Percentiles rank a stretch among this genome's conserved stretches.
phyloP scores from a whole-genome alignment of 2,888 invertebrate genomes.

The Ctenicera cuprea region DNA sequence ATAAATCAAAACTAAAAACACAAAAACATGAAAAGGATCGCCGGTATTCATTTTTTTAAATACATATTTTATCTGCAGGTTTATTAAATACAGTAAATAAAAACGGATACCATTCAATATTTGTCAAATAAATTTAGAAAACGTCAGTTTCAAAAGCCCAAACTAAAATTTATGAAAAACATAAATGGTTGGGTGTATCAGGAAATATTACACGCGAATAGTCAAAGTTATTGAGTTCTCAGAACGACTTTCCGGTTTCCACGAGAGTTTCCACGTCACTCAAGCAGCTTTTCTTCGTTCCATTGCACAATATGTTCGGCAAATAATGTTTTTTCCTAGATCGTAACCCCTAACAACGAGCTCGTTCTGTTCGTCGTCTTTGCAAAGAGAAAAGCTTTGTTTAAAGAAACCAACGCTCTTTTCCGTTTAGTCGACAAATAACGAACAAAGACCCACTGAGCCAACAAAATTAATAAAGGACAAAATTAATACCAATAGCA shows the following conservation, averaged over 20 bases:
- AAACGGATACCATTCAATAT: too few relatives aligned
- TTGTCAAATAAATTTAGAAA: too few relatives aligned
- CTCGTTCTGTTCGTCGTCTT: neutral
- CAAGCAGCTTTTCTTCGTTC: conserved; percentile 26
- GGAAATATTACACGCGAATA: conserved; percentile 15
- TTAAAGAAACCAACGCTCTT: neutral
- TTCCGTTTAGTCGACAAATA: conserved; percentile 4
- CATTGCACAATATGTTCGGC: conserved; percentile 29
- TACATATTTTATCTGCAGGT: too few relatives aligned
- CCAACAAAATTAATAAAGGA: neutral
- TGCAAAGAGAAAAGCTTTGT: conserved; percentile 6
- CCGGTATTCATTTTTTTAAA: too few relatives aligned
- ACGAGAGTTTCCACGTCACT: conserved; percentile 17
- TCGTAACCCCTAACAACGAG: conserved; percentile 30
- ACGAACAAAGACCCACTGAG: neutral
- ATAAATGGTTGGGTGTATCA: conserved; percentile 7
- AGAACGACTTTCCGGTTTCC: conserved; percentile 25
- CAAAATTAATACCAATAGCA: neutral
- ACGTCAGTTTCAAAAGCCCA: neutral
- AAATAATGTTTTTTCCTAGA: conserved; percentile 23
- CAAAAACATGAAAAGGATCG: too few relatives aligned
- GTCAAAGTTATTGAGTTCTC: conserved; percentile 25
- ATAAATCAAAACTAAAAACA: too few relatives aligned
- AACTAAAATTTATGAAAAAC: conserved; percentile 3
- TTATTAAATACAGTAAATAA: too few relatives aligned